Evolutionary conservation across 2,888 invertebrate species (phyloP), one percentile per base, ranked within the genome.

Genomic region (Sinhomidia bicolor): DNA sequence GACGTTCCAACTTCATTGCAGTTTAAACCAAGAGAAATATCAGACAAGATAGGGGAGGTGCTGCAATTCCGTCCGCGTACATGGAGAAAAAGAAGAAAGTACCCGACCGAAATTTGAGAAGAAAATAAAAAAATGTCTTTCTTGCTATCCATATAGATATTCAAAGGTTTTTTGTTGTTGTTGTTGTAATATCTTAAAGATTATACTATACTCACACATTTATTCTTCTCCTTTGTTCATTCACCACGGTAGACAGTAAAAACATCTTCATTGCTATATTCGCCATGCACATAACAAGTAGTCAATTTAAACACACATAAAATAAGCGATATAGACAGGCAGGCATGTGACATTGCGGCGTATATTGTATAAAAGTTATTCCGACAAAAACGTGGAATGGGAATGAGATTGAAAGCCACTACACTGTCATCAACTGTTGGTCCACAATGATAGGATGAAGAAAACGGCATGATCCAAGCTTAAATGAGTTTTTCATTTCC

Each of bases 401-500:
- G 4, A 36, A 36, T 7, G 36, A 36, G 4, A 36, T 5, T 7
- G n/a, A 32, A 32, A 36, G 68, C 9, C 5, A n/a, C 3, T 17
- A 5, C 26, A 23, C 3, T 76, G 76, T 54, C 68, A 41, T 54
- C 68, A 41, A 71, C 47, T 54, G 74, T 51, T 51, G 54, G 76
- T 23, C 41, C 36, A 20, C 36, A n/a, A 14, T 20, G 68, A 65
- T 17, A 71, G 41, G 41, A 17, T 36, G 41, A 71, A n/a, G n/a
- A n/a, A n/a, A 20, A 51, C 23, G 51, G 17, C 51, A 79, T 79
- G 57, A 79, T 79, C 60, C 23, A 32, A 23, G 60, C 79, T 79
- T 79, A 36, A 36, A 79, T 57, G 79, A 79, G 79, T 79, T 79
- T 79, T 79, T 79, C 79, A 79, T 76, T 76, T 54, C 47, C 76